Conservation (phyloP, 2,113 vertebrate species). For the Cyprinodon tularosa region DNA sequence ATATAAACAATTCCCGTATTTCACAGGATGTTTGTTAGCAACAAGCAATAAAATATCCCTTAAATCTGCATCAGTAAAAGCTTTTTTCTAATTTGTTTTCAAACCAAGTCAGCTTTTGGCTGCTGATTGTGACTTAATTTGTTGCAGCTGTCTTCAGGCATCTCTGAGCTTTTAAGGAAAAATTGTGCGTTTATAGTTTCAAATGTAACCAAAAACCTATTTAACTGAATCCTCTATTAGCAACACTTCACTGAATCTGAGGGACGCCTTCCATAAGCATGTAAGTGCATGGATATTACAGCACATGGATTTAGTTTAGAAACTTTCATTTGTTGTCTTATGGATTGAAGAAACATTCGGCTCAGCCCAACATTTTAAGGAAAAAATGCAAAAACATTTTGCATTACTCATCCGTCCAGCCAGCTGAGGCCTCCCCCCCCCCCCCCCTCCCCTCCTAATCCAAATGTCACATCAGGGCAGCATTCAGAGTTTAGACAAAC, state of each 20-base stretch:
- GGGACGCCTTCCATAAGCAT: too few relatives aligned
- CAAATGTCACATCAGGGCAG: slow-evolving; percentile 41
- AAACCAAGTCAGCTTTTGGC: not conserved
- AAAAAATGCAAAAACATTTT: not conserved
- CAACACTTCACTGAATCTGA: not conserved
- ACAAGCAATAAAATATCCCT: not conserved
- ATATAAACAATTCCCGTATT: not conserved
- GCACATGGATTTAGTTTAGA: not conserved
- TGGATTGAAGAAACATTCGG: not conserved
- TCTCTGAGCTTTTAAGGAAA: slow-evolving; percentile 8
- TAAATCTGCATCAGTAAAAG: not conserved
- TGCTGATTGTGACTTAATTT: slow-evolving; percentile 8
- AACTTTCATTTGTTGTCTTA: not conserved
- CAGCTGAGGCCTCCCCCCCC: not conserved
- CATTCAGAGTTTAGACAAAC: slow-evolving; percentile 61
- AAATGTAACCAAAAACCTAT: slow-evolving; percentile 7
- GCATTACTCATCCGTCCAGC: not conserved
- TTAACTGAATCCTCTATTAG: not conserved
- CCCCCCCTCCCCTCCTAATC: not conserved
- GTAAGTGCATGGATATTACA: not conserved
- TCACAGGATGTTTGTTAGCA: not conserved
- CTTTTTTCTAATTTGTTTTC: not conserved
- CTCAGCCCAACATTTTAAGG: not conserved
- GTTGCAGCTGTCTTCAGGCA: not conserved
- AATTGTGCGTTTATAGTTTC: slow-evolving; percentile 15